Base-by-base conservation (phyloP, 2,113 vertebrate species). In the Strix aluco region DNA sequence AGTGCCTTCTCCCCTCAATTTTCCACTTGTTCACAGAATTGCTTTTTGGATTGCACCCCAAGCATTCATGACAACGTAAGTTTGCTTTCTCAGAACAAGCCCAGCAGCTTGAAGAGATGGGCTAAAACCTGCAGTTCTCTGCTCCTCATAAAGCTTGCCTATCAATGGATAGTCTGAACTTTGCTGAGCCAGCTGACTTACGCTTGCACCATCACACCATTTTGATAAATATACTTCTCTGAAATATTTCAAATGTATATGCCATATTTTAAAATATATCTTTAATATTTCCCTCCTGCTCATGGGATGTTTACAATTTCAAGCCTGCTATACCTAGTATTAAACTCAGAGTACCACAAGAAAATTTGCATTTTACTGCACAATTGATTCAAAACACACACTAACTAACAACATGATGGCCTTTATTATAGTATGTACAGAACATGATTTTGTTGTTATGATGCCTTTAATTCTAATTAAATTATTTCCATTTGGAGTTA, bases 61-160 rank as follows among this genome's bases (percentile, higher is more conserved):
- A 65, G 5, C 18, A 44, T 21, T 30, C 49, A 40, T 9, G 11
- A 51, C 20, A 72, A 75, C 0, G 0, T 3, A 81, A n/a, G 5
- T 40, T 65, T 75, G 38, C 11, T 47, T 83, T 30, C 49, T n/a
- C 58, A 75, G 15, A 63, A 85, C 19, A 72, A 88, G 29, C 5
- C 10, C 36, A 57, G n/a, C 32, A 80, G 23, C 20, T 46, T 59
- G n/a, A 80, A 67, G 6, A 82, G 26, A 36, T 25, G 6, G 14
- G 23, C n/a, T 77, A 72, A 93, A 95, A 44, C 10, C 46, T 47
- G 36, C 22, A 52, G 30, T 54, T 73, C 38, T 36, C 77, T 80
- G 46, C 14, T 54, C 15, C 54, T 36, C 26, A 0, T 32, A 55
- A 80, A 88, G 9, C 36, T 40, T 52, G 38, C 23, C 40, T 61